A percentile compares a stretch with the other conserved stretches of the same genome.
Evolutionary conservation across 2,113 vertebrate species (phyloP).

Genomic region (Rhinopomastus cyanomelas): DNA sequence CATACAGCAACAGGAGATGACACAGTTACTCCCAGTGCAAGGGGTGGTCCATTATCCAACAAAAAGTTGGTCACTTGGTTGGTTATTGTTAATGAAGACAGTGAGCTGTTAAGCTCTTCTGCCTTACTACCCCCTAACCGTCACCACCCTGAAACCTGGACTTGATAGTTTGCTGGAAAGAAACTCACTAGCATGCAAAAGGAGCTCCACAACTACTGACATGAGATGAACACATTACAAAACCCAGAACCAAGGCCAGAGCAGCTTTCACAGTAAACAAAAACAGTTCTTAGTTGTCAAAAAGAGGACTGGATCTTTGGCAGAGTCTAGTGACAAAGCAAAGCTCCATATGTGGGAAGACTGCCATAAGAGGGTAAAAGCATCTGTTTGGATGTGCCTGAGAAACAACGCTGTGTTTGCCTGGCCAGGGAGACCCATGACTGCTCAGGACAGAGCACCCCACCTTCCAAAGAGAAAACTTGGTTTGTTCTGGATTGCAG

Average conservation of each 20-base stretch:
- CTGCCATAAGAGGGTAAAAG: not conserved
- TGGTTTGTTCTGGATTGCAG: not conserved
- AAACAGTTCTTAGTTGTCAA: slow-evolving; percentile 47
- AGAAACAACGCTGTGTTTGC: not conserved
- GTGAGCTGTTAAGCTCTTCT: not conserved
- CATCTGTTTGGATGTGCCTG: not conserved
- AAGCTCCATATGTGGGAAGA: slow-evolving; percentile 25
- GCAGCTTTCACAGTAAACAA: slow-evolving; percentile 44
- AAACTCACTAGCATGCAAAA: not conserved
- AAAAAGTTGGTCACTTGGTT: not conserved
- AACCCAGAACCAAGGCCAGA: not conserved
- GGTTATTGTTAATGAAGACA: not conserved
- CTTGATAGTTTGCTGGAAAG: not conserved
- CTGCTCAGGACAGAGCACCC: not conserved
- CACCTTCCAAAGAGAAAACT: not conserved
- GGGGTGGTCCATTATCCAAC: not conserved
- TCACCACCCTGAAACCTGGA: not conserved
- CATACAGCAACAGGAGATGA: not conserved
- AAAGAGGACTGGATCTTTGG: slow-evolving; percentile 32
- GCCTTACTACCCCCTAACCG: not conserved
- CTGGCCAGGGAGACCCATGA: not conserved
- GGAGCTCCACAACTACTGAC: not conserved
- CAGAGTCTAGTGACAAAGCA: slow-evolving; percentile 40
- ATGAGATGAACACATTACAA: not conserved
- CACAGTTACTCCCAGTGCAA: not conserved